Percentiles rank a stretch among this genome's conserved stretches.
Conservation (phyloP, 2,113 vertebrate species). For the Orycteropus afer region DNA sequence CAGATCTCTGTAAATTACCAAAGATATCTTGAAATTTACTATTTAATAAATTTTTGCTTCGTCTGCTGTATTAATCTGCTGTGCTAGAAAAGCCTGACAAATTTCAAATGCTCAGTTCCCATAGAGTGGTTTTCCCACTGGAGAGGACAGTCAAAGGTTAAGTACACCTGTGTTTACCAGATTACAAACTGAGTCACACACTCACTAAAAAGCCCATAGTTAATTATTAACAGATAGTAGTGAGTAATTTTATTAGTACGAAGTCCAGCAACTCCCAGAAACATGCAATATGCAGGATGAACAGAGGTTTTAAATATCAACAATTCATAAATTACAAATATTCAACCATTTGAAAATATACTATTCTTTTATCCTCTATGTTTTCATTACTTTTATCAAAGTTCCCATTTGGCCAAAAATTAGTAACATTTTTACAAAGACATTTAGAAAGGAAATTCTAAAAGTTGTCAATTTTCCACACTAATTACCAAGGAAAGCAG, state of each 20-base stretch:
- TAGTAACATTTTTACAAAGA: background rate
- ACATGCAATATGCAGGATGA: background rate
- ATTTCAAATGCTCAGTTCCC: background rate
- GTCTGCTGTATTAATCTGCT: background rate
- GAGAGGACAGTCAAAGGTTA: background rate
- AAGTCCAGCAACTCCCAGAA: background rate
- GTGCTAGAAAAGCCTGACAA: background rate
- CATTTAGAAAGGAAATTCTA: background rate
- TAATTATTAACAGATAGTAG: background rate
- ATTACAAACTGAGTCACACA: background rate
- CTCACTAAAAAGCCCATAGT: background rate
- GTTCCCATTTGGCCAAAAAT: background rate
- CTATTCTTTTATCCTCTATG: background rate
- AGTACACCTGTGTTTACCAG: background rate
- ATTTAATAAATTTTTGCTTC: background rate
- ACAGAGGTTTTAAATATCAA: background rate
- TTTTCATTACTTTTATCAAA: background rate
- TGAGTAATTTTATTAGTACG: background rate
- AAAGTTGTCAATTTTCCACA: background rate
- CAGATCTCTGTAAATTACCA: background rate
- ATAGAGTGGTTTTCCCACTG: background rate
- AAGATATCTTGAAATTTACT: background rate
- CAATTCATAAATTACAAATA: background rate
- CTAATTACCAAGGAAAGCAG: background rate
- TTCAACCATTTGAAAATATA: background rate